Base-by-base conservation (phyloP, 2,888 invertebrate genomes). In the Tipula confusa region DNA sequence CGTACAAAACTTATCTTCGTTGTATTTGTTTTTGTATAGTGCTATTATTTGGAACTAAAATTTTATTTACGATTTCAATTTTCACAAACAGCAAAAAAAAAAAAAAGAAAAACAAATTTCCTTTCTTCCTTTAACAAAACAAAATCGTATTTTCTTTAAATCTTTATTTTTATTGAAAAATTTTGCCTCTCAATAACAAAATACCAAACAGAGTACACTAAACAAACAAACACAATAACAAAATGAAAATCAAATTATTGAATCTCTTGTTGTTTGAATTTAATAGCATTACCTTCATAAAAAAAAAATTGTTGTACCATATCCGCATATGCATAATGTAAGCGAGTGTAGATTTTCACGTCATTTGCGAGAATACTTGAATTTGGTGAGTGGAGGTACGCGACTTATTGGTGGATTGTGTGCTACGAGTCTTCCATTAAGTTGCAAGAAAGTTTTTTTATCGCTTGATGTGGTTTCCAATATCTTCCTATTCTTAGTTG, bases 31-130 rank as follows among this genome's bases (percentile, higher is more conserved):
- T 43, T 43, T 64, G 9, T 64, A 43, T 43, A 64, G 64, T 18
- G 15, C 5, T 18, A 24, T 64, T 64, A 64, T 64, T 64, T 64
- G 24, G 18, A 64, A 24, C 6, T 24, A 64, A 64, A 64, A 64
- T 24, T 64, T 64, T 64, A 64, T 64, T 64, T 64, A 64, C 64
- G 64, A 64, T 64, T 64, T 64, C 64, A 64, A 64, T 64, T 64
- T 64, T 64, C 64, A 64, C 24, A 64, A 64, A 9, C 64, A 64
- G 43, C 43, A 64, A 9, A 64, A 18, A 24, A 64, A 64, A 24
- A 64, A 64, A 64, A 64, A 64, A 18, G 18, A 24, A 64, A 64
- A 64, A 64, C 64, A 64, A 64, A 64, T 64, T 64, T 64, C 64
- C 64, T 64, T 64, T 64, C 64, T 64, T 64, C 24, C 24, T 18